Base-by-base conservation (phyloP, 2,888 invertebrate species). In the Brachyptera putata region DNA sequence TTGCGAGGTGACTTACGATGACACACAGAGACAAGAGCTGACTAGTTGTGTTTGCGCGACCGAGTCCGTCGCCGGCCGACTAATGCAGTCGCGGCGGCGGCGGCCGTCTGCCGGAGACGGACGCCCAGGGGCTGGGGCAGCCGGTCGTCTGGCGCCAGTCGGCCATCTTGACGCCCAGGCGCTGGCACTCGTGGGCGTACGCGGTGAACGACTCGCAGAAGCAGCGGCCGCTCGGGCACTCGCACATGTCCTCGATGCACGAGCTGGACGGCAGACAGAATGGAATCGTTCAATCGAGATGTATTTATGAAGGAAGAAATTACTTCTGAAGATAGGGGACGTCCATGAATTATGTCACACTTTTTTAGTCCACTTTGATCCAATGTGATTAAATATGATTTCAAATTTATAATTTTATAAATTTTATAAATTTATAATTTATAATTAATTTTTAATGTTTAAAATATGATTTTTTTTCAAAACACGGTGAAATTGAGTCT, bases 181-280 rank as follows among this genome's bases (percentile, higher is more conserved):
- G 80, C 64, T 85, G 81, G 71, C 95, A 95, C 73, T 92, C 92
- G 66, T 91, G 85, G 0, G 90, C 89, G 71, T 95, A 95, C 1
- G 95, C 95, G 58, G 87, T 85, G 69, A 95, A 85, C 63, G 92
- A 89, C 67, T 94, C 92, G 74, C 95, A 95, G 72, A 93, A 90
- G 69, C 95, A 95, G 69, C 83, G 81, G 61, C 83, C 81, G 13
- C 82, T 82, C 1, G 89, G 85, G 73, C 95, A 95, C 70, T 92
- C 91, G 71, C 94, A 93, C 77, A 93, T 89, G 72, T 94, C 94
- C 73, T 87, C 79, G 68, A 87, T 82, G 73, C 95, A 95, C 9
- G 94, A 89, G 71, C 79, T 79, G 68, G 2, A 25, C 24, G 34
- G n/a, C 3, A 58, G 21, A 18, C 39, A 39, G 14, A 53, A 22